Evolutionary conservation across 1,140 invertebrate genomes (phyloP), one percentile per base, ranked within the genome.

Genomic region (Harpegnathos saltator): DNA sequence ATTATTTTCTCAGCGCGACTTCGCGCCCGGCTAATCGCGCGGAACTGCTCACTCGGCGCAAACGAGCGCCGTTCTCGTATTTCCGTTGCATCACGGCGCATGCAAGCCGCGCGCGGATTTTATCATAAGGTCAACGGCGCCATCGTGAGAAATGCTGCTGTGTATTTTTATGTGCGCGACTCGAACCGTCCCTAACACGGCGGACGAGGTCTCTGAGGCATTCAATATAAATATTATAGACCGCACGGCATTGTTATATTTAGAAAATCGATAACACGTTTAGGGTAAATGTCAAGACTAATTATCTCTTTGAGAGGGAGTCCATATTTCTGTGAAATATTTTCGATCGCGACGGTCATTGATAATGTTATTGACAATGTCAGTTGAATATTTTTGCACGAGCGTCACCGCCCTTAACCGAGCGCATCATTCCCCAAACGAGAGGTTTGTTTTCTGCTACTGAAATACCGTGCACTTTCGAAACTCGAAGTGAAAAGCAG

Each of bases 271-370:
- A 80, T 80, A 44, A 44, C 15, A 58, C n/a, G 69, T 80, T 80
- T 80, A 80, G 65, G 65, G 14, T 48, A 80, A 80, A 71, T 80
- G 52, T 80, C 75, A 80, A 80, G 52, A 80, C 22, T 56, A 71
- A 80, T 44, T 69, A 15, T 2, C 33, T 22, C 15, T 14, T 52
- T 4, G 44, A 52, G 17, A n/a, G n/a, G 38, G 44, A 24, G 17
- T 9, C 29, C 1, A 33, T 65, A n/a, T n/a, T n/a, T n/a, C n/a
- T n/a, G n/a, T n/a, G n/a, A n/a, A n/a, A n/a, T n/a, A n/a, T n/a
- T n/a, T n/a, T n/a, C n/a, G n/a, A n/a, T n/a, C n/a, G n/a, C n/a
- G n/a, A n/a, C n/a, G n/a, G n/a, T n/a, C n/a, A n/a, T n/a, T n/a
- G n/a, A n/a, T n/a, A n/a, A n/a, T n/a, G n/a, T n/a, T n/a, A n/a